Evolutionary conservation across 2,888 invertebrate genomes (phyloP).

Genomic region (Plebejus argus): DNA sequence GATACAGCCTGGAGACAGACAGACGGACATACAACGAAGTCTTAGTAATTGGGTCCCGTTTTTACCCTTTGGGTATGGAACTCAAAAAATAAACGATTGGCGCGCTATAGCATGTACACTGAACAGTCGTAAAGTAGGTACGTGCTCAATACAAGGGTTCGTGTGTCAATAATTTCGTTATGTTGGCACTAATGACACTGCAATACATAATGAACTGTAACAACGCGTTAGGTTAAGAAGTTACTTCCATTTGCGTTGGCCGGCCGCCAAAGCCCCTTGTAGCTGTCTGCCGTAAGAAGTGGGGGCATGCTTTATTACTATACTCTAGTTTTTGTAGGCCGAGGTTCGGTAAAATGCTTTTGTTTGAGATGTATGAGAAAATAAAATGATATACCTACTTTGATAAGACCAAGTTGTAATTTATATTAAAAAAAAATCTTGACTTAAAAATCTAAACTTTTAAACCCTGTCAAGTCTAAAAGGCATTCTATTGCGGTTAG

Average conservation of each 20-base stretch:
- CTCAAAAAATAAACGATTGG: neutral
- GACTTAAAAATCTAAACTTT: too few relatives aligned
- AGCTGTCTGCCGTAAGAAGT: slow-evolving; percentile 40
- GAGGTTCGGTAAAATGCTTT: neutral
- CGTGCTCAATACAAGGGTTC: neutral
- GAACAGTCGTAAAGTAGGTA: neutral
- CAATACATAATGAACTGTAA: slow-evolving; percentile 65
- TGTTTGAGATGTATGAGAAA: neutral
- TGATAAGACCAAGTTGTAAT: too few relatives aligned
- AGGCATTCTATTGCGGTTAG: too few relatives aligned
- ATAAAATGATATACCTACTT: too few relatives aligned
- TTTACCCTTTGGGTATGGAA: too few relatives aligned
- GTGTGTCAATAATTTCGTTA: slow-evolving; percentile 27
- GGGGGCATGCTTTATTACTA: slow-evolving; percentile 36
- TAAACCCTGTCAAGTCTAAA: too few relatives aligned
- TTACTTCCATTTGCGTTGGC: slow-evolving; percentile 69
- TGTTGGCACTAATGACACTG: slow-evolving; percentile 36
- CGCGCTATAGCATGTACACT: neutral
- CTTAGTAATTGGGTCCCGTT: too few relatives aligned
- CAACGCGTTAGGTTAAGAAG: slow-evolving; percentile 51
- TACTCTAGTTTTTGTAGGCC: neutral
- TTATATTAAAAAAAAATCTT: too few relatives aligned
- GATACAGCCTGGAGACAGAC: too few relatives aligned
- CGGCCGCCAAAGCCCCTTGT: slow-evolving; percentile 61
- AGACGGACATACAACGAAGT: too few relatives aligned